Evolutionary conservation across 2,113 vertebrate genomes (phyloP).

Genomic region (Oncorhynchus masou): DNA sequence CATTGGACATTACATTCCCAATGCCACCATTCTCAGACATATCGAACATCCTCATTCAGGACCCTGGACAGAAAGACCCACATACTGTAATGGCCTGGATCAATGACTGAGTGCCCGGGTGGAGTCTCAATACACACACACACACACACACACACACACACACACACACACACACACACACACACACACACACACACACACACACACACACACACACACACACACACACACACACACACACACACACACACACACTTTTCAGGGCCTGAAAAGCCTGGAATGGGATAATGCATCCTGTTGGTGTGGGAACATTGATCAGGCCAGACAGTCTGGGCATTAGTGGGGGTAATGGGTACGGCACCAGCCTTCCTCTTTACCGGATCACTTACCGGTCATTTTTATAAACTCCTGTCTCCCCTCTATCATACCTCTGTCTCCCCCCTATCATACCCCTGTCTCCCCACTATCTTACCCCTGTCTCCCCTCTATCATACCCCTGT

Average conservation of each 20-base stretch:
- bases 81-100: background rate
- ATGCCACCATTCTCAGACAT: background rate
- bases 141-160: background rate
- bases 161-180: too few relatives aligned
- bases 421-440: background rate
- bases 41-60: background rate
- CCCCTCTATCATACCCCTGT: too few relatives aligned
- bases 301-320: conserved; percentile 9
- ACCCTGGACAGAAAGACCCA: conserved; percentile 3
- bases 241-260: background rate
- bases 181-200: background rate
- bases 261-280: background rate
- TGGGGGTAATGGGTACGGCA: background rate
- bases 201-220: background rate
- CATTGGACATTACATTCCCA: background rate
- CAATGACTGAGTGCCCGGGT: conserved; percentile 12
- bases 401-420: background rate
- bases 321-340: background rate
- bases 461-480: background rate
- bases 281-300: conserved; percentile 7
- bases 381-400: background rate
- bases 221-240: background rate
- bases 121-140: background rate
- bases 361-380: background rate
- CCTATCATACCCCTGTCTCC: too few relatives aligned